A percentile compares a stretch with the other conserved stretches of the same genome.
phyloP scores from a whole-genome alignment of 2,888 invertebrate species.

The Malthinus flaveolus region DNA sequence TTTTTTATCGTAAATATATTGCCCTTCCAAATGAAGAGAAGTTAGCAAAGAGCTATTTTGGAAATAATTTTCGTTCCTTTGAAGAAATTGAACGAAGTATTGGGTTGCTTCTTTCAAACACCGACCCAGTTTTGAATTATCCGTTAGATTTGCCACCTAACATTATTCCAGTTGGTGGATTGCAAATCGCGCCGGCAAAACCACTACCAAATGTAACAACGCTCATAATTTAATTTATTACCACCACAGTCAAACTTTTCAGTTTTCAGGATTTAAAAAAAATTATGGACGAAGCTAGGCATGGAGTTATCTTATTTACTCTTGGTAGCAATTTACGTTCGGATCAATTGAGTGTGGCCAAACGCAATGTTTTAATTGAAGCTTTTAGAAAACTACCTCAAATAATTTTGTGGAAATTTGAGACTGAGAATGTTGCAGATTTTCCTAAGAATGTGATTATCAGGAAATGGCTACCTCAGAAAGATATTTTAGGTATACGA shows the following conservation, averaged over 20 bases:
- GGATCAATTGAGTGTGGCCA: conserved; percentile 32
- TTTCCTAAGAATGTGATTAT: conserved; percentile 46
- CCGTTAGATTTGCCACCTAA: conserved; percentile 45
- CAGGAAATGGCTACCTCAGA: conserved; percentile 48
- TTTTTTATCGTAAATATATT: conserved; percentile 20
- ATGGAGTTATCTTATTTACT: conserved; percentile 48
- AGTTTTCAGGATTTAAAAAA: not conserved
- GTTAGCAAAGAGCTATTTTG: conserved; percentile 35
- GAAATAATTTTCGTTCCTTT: conserved; percentile 34
- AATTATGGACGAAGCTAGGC: conserved; percentile 39
- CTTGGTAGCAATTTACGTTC: conserved; percentile 45
- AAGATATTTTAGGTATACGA: conserved; percentile 47
- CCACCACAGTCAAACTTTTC: not conserved
- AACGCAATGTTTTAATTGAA: conserved; percentile 27
- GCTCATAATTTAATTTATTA: not conserved
- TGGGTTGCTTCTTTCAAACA: conserved; percentile 42
- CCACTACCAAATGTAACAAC: conserved; percentile 41
- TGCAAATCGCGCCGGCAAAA: conserved; percentile 42
- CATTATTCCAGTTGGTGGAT: conserved; percentile 48
- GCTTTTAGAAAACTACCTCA: conserved; percentile 47
- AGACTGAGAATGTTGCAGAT: conserved; percentile 36
- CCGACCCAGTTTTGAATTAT: conserved; percentile 41
- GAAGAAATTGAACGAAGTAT: conserved; percentile 38
- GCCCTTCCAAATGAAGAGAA: conserved; percentile 28
- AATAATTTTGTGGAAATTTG: conserved; percentile 49